Evolutionary conservation across 2,888 invertebrate genomes (phyloP).

Genomic region (Leucoptera coffeella): DNA sequence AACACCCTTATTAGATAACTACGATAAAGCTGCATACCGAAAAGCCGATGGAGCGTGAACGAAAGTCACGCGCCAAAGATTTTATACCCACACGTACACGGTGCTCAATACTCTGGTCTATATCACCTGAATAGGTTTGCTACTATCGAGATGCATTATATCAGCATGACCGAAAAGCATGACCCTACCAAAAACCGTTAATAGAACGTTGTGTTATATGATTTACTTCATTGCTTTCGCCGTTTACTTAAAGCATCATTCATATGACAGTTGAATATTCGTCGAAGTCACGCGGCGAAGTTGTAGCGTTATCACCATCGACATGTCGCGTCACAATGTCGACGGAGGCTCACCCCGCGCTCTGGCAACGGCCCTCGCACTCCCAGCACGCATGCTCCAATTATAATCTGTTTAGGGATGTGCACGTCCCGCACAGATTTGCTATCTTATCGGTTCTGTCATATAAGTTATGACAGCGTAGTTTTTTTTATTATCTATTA

Average conservation of each 20-base stretch:
- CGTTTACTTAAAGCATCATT: too few relatives aligned
- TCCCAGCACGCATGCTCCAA: slow-evolving; percentile 52
- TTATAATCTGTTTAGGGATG: slow-evolving; percentile 52
- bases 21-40: slow-evolving; percentile 25
- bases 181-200: too few relatives aligned
- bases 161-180: too few relatives aligned
- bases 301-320: too few relatives aligned
- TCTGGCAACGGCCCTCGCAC: slow-evolving; percentile 12
- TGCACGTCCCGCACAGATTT: slow-evolving; percentile 26
- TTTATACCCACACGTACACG: slow-evolving; percentile 26
- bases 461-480: neutral
- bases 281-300: too few relatives aligned
- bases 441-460: slow-evolving; percentile 1
- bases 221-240: too few relatives aligned
- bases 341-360: slow-evolving; percentile 11
- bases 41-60: slow-evolving; percentile 35
- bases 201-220: too few relatives aligned
- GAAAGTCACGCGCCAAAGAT: slow-evolving; percentile 43
- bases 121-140: too few relatives aligned
- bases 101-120: too few relatives aligned
- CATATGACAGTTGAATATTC: too few relatives aligned
- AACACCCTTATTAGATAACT: slow-evolving; percentile 19
- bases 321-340: too few relatives aligned
- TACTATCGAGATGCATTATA: too few relatives aligned
- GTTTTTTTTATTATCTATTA: slow-evolving; percentile 1